Evolutionary conservation across 2,888 invertebrate species (phyloP).

Genomic region (Cheilosia grossa): DNA sequence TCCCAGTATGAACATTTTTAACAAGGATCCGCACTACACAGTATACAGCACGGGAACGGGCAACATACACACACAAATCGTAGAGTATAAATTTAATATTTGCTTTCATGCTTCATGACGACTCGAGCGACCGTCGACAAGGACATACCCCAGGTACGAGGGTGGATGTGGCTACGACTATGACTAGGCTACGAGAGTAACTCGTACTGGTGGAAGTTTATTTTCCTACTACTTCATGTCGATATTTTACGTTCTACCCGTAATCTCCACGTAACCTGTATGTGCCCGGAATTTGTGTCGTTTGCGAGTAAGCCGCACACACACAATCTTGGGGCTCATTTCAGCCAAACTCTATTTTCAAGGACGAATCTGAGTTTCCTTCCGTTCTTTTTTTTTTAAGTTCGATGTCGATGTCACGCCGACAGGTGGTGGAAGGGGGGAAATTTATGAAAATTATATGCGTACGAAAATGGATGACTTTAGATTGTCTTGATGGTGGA

Average conservation of each 20-base stretch:
- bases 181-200: neutral
- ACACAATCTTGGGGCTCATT: conserved; percentile 7
- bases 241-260: conserved; percentile 25
- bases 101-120: conserved; percentile 59
- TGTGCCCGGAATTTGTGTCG: conserved; percentile 28
- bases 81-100: conserved; percentile 54
- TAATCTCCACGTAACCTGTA: conserved; percentile 33
- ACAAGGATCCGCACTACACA: conserved; percentile 36
- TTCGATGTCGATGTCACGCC: conserved; percentile 11
- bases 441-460: conserved; percentile 72
- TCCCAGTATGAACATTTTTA: conserved; percentile 35
- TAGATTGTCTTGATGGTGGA: conserved; percentile 66
- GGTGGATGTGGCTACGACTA: neutral
- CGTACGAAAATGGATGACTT: conserved; percentile 72
- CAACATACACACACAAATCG: conserved; percentile 16
- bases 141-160: conserved; percentile 36
- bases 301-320: neutral
- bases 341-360: conserved; percentile 56
- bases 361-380: conserved; percentile 42
- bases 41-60: conserved; percentile 1
- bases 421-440: neutral
- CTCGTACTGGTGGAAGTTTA: conserved; percentile 2
- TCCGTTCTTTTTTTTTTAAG: neutral
- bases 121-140: conserved; percentile 25
- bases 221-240: conserved; percentile 38